Conservation (phyloP, 92 coral and sea anemone genomes). For the Umimayanthus chanpuru region DNA sequence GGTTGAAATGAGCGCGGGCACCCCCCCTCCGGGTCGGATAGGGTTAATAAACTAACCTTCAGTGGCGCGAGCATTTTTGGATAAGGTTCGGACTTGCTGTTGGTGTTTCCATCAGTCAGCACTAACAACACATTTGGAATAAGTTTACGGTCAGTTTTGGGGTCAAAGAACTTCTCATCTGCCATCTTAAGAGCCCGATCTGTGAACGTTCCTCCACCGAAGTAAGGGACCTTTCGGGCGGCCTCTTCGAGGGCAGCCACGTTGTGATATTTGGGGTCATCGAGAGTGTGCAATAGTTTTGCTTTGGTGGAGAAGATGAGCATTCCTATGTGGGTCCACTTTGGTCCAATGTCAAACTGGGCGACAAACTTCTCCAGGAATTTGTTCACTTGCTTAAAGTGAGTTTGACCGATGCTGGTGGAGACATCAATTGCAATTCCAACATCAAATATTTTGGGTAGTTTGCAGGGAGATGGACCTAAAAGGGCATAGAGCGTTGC, state of each 20-base stretch:
- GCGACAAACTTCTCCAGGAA: not conserved
- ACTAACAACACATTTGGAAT: slow-evolving; percentile 15
- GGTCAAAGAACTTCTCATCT: not conserved
- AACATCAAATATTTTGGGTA: not conserved
- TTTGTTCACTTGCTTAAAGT: not conserved
- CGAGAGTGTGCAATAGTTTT: slow-evolving; percentile 19
- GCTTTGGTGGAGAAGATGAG: not conserved
- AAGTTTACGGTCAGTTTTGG: slow-evolving; percentile 4
- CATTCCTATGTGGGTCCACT: not conserved
- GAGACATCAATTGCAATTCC: slow-evolving; percentile 35
- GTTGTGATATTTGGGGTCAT: not conserved
- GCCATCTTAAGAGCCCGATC: slow-evolving; percentile 28
- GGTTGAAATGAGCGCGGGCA: too few relatives aligned
- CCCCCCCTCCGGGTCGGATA: too few relatives aligned
- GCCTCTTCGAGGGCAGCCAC: not conserved
- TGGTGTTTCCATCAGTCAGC: slow-evolving; percentile 6
- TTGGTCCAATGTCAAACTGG: not conserved
- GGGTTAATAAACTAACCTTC: not conserved
- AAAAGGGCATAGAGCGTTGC: not conserved
- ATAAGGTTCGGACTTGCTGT: not conserved
- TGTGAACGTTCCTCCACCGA: slow-evolving; percentile 33
- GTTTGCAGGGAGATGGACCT: slow-evolving; percentile 10
- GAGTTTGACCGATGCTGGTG: slow-evolving; percentile 2
- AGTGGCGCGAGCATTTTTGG: not conserved
- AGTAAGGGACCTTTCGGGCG: slow-evolving; percentile 24